phyloP scores from a whole-genome alignment of 2,888 invertebrate genomes.

The Nyleta sp. region DNA sequence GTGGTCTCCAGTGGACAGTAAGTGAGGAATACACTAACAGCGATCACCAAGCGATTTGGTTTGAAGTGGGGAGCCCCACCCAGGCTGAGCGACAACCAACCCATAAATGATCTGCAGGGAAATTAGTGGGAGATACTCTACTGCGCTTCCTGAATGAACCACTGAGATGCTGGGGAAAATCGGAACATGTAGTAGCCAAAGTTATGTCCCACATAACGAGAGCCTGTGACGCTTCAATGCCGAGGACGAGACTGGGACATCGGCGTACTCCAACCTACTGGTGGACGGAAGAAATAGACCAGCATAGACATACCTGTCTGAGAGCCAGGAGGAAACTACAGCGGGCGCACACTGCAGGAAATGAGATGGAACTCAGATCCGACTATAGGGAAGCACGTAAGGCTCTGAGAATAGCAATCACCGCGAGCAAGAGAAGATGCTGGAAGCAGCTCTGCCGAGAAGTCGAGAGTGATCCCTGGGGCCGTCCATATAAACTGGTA shows the following conservation, averaged over 20 bases:
- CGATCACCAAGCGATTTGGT: slow-evolving; percentile 17
- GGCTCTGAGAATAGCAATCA: neutral
- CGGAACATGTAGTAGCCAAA: neutral
- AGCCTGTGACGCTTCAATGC: slow-evolving; percentile 20
- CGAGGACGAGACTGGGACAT: neutral
- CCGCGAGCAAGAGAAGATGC: neutral
- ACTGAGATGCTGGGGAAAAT: neutral
- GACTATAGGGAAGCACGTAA: neutral
- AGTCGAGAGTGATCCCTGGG: neutral
- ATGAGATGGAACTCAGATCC: neutral
- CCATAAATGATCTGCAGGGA: neutral
- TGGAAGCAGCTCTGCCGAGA: neutral
- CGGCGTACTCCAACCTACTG: slow-evolving; percentile 1
- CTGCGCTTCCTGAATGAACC: neutral
- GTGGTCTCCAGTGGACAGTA: neutral
- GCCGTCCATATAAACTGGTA: neutral
- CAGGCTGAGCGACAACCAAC: neutral
- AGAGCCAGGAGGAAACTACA: neutral
- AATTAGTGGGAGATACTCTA: neutral
- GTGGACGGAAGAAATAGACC: slow-evolving; percentile 4
- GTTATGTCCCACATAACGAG: neutral
- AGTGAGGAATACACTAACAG: slow-evolving; percentile 8
- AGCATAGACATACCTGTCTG: neutral
- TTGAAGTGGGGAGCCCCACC: neutral
- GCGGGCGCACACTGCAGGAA: neutral